These are phyloP conservation scores for Hormiphora californensis DNA, from an alignment of 37 sponge, comb jelly and placozoan genomes.

Conservation along the genomic window DNA sequence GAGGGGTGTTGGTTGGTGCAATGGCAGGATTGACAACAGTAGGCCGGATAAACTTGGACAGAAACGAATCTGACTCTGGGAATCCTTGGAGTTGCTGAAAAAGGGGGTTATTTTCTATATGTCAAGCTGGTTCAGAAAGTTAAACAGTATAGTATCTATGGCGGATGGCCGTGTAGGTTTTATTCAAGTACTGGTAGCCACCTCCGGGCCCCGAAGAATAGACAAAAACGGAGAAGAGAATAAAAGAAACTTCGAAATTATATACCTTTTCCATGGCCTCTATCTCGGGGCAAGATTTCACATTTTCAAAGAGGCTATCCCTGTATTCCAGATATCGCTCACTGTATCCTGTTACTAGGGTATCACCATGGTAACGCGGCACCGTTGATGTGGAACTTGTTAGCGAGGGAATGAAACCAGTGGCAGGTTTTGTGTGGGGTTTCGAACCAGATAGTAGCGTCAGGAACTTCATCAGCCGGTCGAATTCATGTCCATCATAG, in stretches of 20 bases:
- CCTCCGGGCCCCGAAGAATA: too few relatives aligned
- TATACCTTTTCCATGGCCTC: background rate
- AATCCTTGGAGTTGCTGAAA: background rate
- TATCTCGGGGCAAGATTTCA: background rate
- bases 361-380: constrained; percentile 7
- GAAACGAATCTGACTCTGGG: too few relatives aligned
- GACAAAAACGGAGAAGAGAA: too few relatives aligned
- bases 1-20: too few relatives aligned
- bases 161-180: too few relatives aligned
- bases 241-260: too few relatives aligned
- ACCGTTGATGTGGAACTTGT: background rate
- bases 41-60: too few relatives aligned
- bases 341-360: background rate
- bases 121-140: too few relatives aligned
- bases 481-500: background rate
- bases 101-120: background rate
- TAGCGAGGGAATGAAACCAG: background rate
- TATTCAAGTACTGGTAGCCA: too few relatives aligned
- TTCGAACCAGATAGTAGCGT: background rate
- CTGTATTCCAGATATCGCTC: background rate
- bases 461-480: constrained; percentile 48
- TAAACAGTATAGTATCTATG: too few relatives aligned
- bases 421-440: background rate
- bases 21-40: too few relatives aligned
- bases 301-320: background rate